Evolutionary conservation across 2,797 vertebrate genomes (phyloP).

Genomic region (Semotilus atromaculatus): DNA sequence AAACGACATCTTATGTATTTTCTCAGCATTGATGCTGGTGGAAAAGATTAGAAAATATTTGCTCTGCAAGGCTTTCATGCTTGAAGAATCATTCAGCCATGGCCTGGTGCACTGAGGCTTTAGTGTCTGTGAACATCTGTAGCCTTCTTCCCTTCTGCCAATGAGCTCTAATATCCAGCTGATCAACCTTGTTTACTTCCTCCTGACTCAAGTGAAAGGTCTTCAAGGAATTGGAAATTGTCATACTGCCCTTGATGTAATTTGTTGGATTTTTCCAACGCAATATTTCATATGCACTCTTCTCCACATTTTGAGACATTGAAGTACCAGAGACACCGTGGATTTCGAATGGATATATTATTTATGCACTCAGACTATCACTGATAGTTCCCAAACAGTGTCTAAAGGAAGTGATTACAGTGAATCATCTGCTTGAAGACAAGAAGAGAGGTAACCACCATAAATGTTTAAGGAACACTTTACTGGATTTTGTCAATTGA

Average conservation of each 20-base stretch:
- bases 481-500: background rate
- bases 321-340: background rate
- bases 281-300: background rate
- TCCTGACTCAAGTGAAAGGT: background rate
- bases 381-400: constrained; percentile 60
- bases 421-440: constrained; percentile 37
- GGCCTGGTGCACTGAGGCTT: constrained; percentile 53
- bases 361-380: constrained; percentile 42
- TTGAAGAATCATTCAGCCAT: constrained; percentile 52
- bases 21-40: constrained; percentile 2
- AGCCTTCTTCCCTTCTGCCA: constrained; percentile 69
- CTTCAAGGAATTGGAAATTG: constrained; percentile 9
- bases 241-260: background rate
- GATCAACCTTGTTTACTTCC: constrained; percentile 70
- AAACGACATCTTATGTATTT: background rate
- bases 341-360: background rate
- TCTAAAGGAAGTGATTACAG: constrained; percentile 47
- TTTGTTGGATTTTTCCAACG: background rate
- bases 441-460: constrained; percentile 14
- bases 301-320: background rate
- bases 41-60: constrained; percentile 2
- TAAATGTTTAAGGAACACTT: constrained; percentile 28
- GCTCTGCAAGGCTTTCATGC: constrained; percentile 33
- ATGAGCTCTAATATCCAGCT: constrained; percentile 68
- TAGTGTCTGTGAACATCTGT: constrained; percentile 74